Conservation (phyloP, 2,797 vertebrate genomes). For the Sebastolobus altivelis region DNA sequence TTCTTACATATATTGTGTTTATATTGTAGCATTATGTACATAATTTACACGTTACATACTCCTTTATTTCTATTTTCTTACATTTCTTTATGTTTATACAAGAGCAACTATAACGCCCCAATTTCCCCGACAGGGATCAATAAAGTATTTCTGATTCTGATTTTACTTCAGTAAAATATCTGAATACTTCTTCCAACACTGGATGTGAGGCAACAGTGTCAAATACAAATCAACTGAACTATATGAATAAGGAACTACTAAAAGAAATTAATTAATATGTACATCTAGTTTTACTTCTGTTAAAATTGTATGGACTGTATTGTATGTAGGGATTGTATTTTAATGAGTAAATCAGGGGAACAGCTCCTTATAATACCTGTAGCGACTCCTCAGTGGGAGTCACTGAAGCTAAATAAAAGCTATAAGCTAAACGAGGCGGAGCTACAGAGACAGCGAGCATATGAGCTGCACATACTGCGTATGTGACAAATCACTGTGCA, state of each 20-base stretch:
- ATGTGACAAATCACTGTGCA: neutral
- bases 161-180: neutral
- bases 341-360: neutral
- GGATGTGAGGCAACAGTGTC: neutral
- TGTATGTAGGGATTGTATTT: neutral
- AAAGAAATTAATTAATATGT: neutral
- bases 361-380: neutral
- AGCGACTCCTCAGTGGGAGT: neutral
- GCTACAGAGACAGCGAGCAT: neutral
- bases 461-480: neutral
- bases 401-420: neutral
- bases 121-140: too few species aligned
- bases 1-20: too few species aligned
- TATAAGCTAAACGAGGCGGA: neutral
- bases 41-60: too few species aligned
- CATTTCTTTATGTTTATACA: too few species aligned
- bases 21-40: rapidly evolving
- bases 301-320: neutral
- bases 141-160: too few species aligned
- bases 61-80: too few species aligned
- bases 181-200: neutral
- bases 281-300: neutral
- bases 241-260: neutral
- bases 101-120: too few species aligned
- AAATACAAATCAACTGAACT: neutral